Conservation (phyloP, 1,140 invertebrate genomes). For the Drosophila nebulosa region DNA sequence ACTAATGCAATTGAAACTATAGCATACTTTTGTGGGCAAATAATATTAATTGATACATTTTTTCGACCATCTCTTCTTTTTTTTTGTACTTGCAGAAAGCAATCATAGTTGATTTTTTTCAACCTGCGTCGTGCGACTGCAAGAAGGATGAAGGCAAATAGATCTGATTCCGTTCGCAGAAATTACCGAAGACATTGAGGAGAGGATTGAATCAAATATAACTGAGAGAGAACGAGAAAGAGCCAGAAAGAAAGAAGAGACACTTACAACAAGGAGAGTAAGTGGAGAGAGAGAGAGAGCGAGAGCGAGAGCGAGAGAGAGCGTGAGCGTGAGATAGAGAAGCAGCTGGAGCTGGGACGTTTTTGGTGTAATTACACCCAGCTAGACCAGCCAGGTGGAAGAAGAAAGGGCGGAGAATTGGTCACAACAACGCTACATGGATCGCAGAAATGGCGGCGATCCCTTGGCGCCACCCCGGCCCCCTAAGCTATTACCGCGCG, state of each 20-base stretch:
- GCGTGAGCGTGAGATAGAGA: constrained; percentile 4
- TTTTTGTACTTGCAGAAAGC: constrained; percentile 42
- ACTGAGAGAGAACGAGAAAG: constrained; percentile 13
- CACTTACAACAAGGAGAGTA: neutral
- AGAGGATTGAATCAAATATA: constrained; percentile 18
- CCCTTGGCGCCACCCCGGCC: constrained; percentile 85
- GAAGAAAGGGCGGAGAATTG: constrained; percentile 49
- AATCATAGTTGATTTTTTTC: constrained; percentile 29
- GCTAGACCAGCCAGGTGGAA: constrained; percentile 9
- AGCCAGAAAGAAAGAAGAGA: neutral
- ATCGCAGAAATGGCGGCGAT: constrained; percentile 85
- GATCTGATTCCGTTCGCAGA: constrained; percentile 51
- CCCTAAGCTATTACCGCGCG: constrained; percentile 84
- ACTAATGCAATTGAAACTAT: neutral
- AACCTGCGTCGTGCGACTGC: constrained; percentile 27
- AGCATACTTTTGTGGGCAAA: constrained; percentile 5
- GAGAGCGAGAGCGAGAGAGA: constrained; percentile 32
- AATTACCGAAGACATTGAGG: constrained; percentile 57
- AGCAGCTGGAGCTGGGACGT: constrained; percentile 15
- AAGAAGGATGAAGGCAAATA: constrained; percentile 74
- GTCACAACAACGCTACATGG: constrained; percentile 78
- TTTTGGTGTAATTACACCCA: neutral
- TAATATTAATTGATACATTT: neutral
- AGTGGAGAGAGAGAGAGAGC: constrained; percentile 20
- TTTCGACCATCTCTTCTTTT: neutral